A percentile compares a stretch with the other conserved stretches of the same genome.
These are phyloP conservation scores for Ostrea edulis DNA, from an alignment of 1,140 invertebrate genomes.

Conservation along the genomic window DNA sequence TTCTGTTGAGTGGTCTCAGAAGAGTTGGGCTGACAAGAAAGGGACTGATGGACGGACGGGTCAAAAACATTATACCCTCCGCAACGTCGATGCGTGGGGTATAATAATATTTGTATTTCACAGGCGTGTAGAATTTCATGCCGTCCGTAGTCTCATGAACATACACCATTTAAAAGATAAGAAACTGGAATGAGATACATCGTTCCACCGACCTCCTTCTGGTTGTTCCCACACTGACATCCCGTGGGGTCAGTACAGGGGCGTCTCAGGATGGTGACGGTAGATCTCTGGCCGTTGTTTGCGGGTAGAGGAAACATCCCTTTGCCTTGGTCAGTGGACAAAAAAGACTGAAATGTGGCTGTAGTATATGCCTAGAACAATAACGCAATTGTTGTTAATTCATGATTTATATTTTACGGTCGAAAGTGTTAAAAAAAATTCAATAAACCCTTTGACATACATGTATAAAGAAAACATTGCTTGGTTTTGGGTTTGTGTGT, in stretches of 20 bases:
- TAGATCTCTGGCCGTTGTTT: slow-evolving; percentile 53
- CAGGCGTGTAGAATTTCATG: no score
- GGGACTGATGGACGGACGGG: no score
- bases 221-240: slow-evolving; percentile 68
- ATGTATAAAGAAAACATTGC: neutral
- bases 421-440: no score
- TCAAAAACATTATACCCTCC: no score
- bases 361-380: slow-evolving; percentile 63
- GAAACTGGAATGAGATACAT: no score
- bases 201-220: slow-evolving; percentile 51
- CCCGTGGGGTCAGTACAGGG: slow-evolving; percentile 63
- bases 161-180: no score
- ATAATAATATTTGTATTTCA: no score
- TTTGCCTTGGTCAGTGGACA: slow-evolving; percentile 59
- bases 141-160: no score
- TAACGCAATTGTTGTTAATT: neutral
- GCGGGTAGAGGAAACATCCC: slow-evolving; percentile 60
- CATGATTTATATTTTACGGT: neutral
- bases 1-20: no score
- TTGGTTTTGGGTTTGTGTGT: no score
- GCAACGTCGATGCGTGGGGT: no score
- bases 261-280: slow-evolving; percentile 60
- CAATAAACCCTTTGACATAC: neutral
- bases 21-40: no score
- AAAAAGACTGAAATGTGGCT: slow-evolving; percentile 57